Evolutionary conservation across 2,797 vertebrate genomes (phyloP).

Genomic region (Poecilia velifera): DNA sequence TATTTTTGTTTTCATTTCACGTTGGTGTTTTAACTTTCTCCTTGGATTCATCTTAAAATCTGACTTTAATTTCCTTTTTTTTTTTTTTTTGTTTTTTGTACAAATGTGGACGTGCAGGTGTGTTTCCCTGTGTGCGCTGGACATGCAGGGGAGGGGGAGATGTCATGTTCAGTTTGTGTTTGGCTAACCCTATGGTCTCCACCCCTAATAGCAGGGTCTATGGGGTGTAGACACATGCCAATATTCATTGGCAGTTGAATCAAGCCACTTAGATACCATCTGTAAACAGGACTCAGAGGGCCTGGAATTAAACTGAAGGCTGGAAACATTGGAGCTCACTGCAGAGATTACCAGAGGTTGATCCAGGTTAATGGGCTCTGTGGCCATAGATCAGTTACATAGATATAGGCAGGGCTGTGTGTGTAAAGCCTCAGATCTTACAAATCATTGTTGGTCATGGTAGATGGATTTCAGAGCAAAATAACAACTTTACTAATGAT

Average conservation of each 20-base stretch:
- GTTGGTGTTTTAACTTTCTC: conserved; percentile 21
- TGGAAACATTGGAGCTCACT: conserved; percentile 67
- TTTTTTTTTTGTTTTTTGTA: conserved; percentile 18
- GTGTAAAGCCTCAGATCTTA: conserved; percentile 31
- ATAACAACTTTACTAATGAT: conserved; percentile 8
- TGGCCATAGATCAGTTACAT: conserved; percentile 62
- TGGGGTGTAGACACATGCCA: conserved; percentile 84
- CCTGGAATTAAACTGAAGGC: conserved; percentile 73
- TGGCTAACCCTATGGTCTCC: conserved; percentile 83
- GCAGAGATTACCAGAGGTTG: conserved; percentile 71
- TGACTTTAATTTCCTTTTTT: background rate
- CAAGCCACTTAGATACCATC: conserved; percentile 83
- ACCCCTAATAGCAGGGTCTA: conserved; percentile 81
- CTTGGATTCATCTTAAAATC: conserved; percentile 28
- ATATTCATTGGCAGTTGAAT: conserved; percentile 86
- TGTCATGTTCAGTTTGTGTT: conserved; percentile 87
- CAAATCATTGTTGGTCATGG: conserved; percentile 18
- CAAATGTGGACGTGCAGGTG: conserved; percentile 15
- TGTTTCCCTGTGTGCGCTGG: conserved; percentile 13
- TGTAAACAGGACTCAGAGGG: conserved; percentile 80
- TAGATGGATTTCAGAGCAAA: background rate
- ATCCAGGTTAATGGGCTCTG: conserved; percentile 75
- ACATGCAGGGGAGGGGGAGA: conserved; percentile 76
- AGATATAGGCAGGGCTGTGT: conserved; percentile 59
- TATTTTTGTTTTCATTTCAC: conserved; percentile 23